Base-by-base conservation (phyloP, 2,113 vertebrate species). In the Struthidea cinerea region DNA sequence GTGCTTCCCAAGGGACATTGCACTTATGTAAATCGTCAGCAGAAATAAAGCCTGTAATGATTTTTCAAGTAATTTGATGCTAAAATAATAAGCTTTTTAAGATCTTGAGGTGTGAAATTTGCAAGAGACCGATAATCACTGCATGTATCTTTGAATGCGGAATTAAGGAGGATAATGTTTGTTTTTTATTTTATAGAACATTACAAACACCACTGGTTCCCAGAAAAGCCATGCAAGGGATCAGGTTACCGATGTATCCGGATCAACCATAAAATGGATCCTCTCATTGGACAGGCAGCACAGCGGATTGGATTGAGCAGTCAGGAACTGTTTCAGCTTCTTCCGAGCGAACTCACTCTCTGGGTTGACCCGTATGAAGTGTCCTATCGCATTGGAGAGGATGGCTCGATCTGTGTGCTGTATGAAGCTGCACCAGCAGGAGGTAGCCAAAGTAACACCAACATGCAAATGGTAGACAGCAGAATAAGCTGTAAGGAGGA, bases 251-350 rank as follows among this genome's bases (percentile, higher is more conserved):
- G 99, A 89, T 99, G 99, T 97, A 99, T 99, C 97, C 99, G 99
- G 87, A 99, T 99, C 98, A 99, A 99, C 98, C 99, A 99, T 98
- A 99, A 99, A 98, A 99, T 99, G 99, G 99, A 99, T 98, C 99
- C 99, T 60, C 98, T 99, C 98, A 99, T 99, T 97, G 98, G 99
- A 96, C 98, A 99, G 98, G 99, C 99, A 15, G 99, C 99, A 65
- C 99, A 99, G 97, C 99, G 99, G 96, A 99, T 99, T 75, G 99
- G 99, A 97, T 98, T 99, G 97, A 99, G 98, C 98, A 99, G 99
- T 98, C 99, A 99, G 97, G 99, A 99, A 98, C 99, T 99, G 96
- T 99, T 99, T 98, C 97, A 98, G 98, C 99, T 99, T 95, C 98
- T 99, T 96, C 99, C 99, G 78, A 99, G 99, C 21, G 99, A 99